Evolutionary conservation across 2,113 vertebrate genomes (phyloP), one percentile per base, ranked within the genome.

Genomic region (Tachysurus fulvidraco): DNA sequence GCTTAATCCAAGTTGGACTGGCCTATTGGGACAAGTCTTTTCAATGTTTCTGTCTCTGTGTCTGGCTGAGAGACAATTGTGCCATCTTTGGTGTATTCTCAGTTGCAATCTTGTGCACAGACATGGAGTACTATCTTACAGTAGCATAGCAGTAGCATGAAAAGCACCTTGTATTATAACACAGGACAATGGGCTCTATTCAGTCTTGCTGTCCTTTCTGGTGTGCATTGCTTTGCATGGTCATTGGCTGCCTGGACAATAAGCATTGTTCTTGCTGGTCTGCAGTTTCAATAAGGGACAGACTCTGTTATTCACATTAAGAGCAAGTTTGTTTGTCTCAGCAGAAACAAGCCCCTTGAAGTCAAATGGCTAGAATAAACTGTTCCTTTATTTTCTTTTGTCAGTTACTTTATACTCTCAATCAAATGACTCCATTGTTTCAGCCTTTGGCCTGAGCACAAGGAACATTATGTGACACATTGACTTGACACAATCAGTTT

Each of bases 341-440:
- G 74, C 67, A 41, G 41, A 25, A 73, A 69, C 44, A 84, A 86
- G 69, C 50, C 17, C n/a, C 41, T 67, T 30, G 52, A 36, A 60
- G 57, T 60, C 84, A 90, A 90, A 89, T 71, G 79, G 78, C 76
- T 54, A 62, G 90, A 86, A 90, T 91, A 85, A 90, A 93, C 86
- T 88, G 87, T 92, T 88, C 84, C 88, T 91, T 92, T 91, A 91
- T 92, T 88, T 89, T 87, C 85, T 86, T 60, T 86, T 84, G 85
- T 89, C 89, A 89, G 87, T 92, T 93, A 91, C 91, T 93, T 92
- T 92, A 93, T 94, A 91, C 91, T 92, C 88, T 88, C 86, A 89
- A 91, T 95, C 89, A 95, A 94, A 94, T 86, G 74, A 85, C 57
- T 87, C 92, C 92, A 94, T 94, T 95, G 94, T 95, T 52, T 90